These are phyloP conservation scores for Petroica traversi DNA, from an alignment of 2,113 vertebrate genomes.

Conservation along the genomic window DNA sequence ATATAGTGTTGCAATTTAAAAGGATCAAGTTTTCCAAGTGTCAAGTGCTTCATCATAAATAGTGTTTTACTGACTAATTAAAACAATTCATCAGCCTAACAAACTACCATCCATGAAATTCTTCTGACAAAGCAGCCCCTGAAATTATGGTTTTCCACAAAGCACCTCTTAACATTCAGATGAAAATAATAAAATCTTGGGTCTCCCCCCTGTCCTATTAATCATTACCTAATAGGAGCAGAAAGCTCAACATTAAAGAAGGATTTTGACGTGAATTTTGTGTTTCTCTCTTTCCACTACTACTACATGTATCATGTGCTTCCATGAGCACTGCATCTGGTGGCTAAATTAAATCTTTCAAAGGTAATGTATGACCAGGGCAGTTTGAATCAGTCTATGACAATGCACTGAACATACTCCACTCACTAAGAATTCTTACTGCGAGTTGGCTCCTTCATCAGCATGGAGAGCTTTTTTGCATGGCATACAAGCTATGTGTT, in stretches of 20 bases:
- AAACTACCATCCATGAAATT: slow-evolving; percentile 50
- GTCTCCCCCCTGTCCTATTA: slow-evolving; percentile 58
- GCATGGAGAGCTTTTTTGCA: slow-evolving; percentile 3
- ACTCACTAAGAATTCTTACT: neutral
- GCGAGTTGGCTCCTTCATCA: slow-evolving; percentile 1
- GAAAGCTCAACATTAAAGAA: slow-evolving; percentile 44
- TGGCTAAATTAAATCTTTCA: slow-evolving; percentile 70
- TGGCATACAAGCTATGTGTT: neutral
- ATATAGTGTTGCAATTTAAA: slow-evolving; percentile 13
- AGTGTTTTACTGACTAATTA: slow-evolving; percentile 67
- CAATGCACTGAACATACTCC: slow-evolving; percentile 49
- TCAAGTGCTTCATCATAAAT: slow-evolving; percentile 51
- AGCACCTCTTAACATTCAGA: slow-evolving; percentile 65
- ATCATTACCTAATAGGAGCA: slow-evolving; percentile 65
- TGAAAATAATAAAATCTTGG: slow-evolving; percentile 43
- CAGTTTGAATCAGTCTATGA: slow-evolving; percentile 46
- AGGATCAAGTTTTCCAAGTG: slow-evolving; percentile 44
- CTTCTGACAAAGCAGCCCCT: slow-evolving; percentile 51
- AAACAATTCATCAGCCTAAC: slow-evolving; percentile 69
- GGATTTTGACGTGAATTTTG: slow-evolving; percentile 39
- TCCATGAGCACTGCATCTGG: slow-evolving; percentile 26
- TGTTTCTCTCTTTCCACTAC: neutral
- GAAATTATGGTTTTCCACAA: slow-evolving; percentile 42
- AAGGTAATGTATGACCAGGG: slow-evolving; percentile 32
- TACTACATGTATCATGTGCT: neutral